Percentiles rank a stretch among this genome's conserved stretches.
phyloP scores from a whole-genome alignment of 2,113 vertebrate species.

The Myrmecophaga tridactyla region DNA sequence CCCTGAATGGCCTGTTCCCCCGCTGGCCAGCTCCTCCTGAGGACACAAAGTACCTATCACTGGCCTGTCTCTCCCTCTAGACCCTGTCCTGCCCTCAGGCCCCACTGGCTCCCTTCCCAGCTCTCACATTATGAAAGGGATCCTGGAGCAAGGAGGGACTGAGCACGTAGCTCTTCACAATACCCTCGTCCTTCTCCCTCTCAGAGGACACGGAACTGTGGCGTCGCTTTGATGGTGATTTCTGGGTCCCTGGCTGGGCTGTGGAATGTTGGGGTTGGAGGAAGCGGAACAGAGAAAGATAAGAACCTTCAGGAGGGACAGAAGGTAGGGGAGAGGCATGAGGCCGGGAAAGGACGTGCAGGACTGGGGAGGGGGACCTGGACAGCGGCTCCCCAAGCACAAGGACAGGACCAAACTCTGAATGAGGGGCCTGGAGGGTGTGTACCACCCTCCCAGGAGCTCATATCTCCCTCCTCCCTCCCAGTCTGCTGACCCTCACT shows the following conservation, averaged over 20 bases:
- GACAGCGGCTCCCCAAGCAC: background rate
- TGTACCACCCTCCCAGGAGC: background rate
- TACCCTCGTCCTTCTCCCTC: background rate
- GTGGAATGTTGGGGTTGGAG: background rate
- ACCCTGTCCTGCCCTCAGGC: background rate
- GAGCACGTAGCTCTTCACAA: constrained; percentile 65
- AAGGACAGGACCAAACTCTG: background rate
- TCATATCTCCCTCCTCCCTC: background rate
- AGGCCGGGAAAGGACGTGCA: background rate
- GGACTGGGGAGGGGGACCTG: background rate
- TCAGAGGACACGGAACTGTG: background rate
- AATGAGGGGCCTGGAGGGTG: background rate
- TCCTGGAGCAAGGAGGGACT: constrained; percentile 54
- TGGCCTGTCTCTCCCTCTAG: background rate
- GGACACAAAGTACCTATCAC: background rate
- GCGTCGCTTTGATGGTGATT: constrained; percentile 34
- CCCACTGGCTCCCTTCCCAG: background rate
- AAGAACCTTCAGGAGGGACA: background rate
- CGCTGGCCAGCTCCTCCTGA: background rate
- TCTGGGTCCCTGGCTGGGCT: constrained; percentile 55
- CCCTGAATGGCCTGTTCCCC: background rate
- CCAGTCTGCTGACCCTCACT: background rate
- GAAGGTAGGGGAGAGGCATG: background rate
- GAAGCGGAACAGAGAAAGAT: background rate
- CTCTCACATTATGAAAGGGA: constrained; percentile 60